These are phyloP conservation scores for Wiebesia pumilae DNA, from an alignment of 1,140 invertebrate species.

Conservation along the genomic window DNA sequence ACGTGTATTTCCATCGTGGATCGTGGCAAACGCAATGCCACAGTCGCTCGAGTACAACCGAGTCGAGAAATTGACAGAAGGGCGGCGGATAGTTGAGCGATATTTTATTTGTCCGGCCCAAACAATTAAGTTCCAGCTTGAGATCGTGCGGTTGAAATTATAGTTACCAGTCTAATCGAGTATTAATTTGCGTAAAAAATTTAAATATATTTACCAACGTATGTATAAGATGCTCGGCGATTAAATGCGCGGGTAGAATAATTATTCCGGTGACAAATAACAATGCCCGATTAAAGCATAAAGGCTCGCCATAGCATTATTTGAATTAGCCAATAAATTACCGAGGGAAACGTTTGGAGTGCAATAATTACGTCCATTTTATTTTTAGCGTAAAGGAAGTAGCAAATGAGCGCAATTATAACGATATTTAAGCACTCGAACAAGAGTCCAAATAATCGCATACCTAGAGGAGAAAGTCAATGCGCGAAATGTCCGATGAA, in stretches of 20 bases:
- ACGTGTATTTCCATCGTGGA: too few relatives aligned
- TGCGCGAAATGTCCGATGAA: not conserved
- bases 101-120: not conserved
- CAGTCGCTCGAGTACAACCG: too few relatives aligned
- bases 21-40: too few relatives aligned
- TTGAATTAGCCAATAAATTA: too few relatives aligned
- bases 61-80: too few relatives aligned
- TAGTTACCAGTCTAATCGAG: not conserved
- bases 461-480: not conserved
- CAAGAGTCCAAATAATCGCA: not conserved
- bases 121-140: not conserved
- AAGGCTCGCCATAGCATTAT: not conserved
- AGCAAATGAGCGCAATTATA: not conserved
- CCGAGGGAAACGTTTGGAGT: too few relatives aligned
- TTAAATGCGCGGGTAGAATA: not conserved
- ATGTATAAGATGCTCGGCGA: not conserved
- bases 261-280: not conserved
- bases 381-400: not conserved
- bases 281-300: not conserved
- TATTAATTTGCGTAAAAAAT: not conserved
- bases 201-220: not conserved
- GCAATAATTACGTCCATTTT: not conserved
- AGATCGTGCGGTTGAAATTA: not conserved
- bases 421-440: not conserved
- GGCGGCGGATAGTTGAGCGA: constrained; percentile 2